Percentiles rank a stretch among this genome's conserved stretches.
Conservation (phyloP, 2,797 vertebrate genomes). For the Macropodus opercularis region DNA sequence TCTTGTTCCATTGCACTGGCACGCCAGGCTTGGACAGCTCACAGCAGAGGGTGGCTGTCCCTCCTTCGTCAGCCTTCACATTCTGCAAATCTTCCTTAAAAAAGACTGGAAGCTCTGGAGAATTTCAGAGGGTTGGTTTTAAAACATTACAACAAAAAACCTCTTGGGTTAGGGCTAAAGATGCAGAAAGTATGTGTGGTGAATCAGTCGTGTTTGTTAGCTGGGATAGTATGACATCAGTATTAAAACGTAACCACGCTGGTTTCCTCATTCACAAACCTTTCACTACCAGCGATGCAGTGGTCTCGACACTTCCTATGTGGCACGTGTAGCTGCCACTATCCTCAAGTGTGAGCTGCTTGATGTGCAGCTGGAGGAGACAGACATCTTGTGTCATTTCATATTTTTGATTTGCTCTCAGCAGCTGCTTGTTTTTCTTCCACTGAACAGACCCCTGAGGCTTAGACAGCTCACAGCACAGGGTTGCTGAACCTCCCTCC, state of each 20-base stretch:
- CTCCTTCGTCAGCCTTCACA: conserved; percentile 80
- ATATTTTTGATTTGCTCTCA: conserved; percentile 81
- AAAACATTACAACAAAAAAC: too few relatives aligned
- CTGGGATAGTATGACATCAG: too few relatives aligned
- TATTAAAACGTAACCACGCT: too few relatives aligned
- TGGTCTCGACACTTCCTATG: conserved; percentile 60
- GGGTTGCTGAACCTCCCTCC: conserved; percentile 75
- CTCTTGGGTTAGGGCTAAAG: too few relatives aligned
- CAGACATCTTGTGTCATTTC: conserved; percentile 81
- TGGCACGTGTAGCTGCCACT: conserved; percentile 86
- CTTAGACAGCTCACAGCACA: conserved; percentile 86
- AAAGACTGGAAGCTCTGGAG: conserved; percentile 65
- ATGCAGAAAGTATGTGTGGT: too few relatives aligned
- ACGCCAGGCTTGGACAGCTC: conserved; percentile 79
- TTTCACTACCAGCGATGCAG: conserved; percentile 61
- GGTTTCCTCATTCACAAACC: too few relatives aligned
- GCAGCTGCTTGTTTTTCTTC: conserved; percentile 81
- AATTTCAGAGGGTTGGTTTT: too few relatives aligned
- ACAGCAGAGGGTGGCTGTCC: conserved; percentile 75
- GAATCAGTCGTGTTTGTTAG: too few relatives aligned
- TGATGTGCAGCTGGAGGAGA: conserved; percentile 81
- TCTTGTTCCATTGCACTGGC: conserved; percentile 84
- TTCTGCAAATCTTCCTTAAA: conserved; percentile 82
- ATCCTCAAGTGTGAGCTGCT: conserved; percentile 82
- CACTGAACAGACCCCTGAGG: conserved; percentile 75